These are phyloP conservation scores for Drosophila lacicola DNA, from an alignment of 2,888 invertebrate genomes.

Conservation along the genomic window DNA sequence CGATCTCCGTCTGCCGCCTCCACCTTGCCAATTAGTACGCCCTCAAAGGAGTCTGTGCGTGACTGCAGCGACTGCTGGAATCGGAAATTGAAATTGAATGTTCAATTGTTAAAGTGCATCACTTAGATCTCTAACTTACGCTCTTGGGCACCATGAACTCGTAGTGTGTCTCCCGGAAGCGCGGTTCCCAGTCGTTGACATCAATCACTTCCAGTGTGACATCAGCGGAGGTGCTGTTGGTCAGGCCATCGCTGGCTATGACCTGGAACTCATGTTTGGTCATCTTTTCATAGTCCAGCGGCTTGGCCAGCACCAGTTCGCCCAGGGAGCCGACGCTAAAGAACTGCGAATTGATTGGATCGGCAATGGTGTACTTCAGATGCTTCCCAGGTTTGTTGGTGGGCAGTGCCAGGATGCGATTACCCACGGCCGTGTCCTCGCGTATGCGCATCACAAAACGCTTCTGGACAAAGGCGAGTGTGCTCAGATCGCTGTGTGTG, in stretches of 20 bases:
- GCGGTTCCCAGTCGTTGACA: constrained; percentile 97
- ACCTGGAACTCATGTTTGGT: constrained; percentile 91
- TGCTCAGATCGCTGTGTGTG: constrained; percentile 86
- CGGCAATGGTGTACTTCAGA: constrained; percentile 91
- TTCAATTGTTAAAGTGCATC: background rate
- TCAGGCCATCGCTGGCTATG: constrained; percentile 90
- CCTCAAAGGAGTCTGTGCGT: constrained; percentile 81
- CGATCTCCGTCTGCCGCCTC: constrained; percentile 95
- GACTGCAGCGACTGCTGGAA: constrained; percentile 81
- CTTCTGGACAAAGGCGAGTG: constrained; percentile 88
- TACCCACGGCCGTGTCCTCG: constrained; percentile 91
- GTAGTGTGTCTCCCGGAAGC: constrained; percentile 94
- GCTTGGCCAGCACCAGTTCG: constrained; percentile 90
- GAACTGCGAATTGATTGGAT: constrained; percentile 90
- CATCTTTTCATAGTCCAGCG: constrained; percentile 92
- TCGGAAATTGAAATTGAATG: background rate
- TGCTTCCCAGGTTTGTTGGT: constrained; percentile 89
- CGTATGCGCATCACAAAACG: constrained; percentile 90
- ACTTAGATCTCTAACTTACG: constrained; percentile 64
- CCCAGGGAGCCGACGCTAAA: constrained; percentile 92
- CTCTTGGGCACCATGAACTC: constrained; percentile 88
- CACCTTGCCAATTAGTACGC: constrained; percentile 88
- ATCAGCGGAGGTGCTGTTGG: constrained; percentile 91
- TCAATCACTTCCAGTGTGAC: constrained; percentile 93
- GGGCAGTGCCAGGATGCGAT: constrained; percentile 89